phyloP scores from a whole-genome alignment of 2,888 invertebrate species.

The Heteropelma amictum region DNA sequence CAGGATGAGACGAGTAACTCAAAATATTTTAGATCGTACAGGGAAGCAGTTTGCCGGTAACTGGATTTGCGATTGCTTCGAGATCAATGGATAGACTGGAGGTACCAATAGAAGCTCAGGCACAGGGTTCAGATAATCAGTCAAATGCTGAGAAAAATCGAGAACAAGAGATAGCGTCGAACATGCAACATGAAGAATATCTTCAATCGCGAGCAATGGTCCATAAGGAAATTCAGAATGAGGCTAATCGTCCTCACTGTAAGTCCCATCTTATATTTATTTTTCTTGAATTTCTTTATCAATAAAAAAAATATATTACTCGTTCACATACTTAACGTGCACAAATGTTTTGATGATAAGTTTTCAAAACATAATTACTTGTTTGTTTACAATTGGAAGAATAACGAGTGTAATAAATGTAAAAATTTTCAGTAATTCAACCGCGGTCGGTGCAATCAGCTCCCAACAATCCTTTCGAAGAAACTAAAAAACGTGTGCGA shows the following conservation, averaged over 20 bases:
- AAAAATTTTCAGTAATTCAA: constrained; percentile 84
- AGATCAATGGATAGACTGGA: constrained; percentile 71
- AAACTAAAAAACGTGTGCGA: constrained; percentile 84
- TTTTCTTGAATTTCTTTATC: background rate
- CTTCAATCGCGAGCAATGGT: constrained; percentile 74
- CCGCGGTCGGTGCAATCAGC: constrained; percentile 87
- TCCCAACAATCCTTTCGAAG: constrained; percentile 78
- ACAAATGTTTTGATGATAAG: too few relatives aligned
- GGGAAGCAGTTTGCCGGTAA: too few relatives aligned
- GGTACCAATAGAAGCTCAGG: constrained; percentile 71
- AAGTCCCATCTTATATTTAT: constrained; percentile 75
- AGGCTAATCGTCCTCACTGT: constrained; percentile 88
- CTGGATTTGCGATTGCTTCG: constrained; percentile 67
- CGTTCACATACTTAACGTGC: background rate
- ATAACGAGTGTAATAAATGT: constrained; percentile 41
- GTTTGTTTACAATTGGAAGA: background rate
- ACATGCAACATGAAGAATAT: constrained; percentile 67
- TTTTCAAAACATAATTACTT: too few relatives aligned
- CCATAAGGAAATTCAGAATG: constrained; percentile 79
- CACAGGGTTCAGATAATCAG: constrained; percentile 70
- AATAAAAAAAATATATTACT: background rate
- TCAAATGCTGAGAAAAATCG: constrained; percentile 66
- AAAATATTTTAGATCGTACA: too few relatives aligned
- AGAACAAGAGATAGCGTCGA: constrained; percentile 77
- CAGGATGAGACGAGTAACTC: too few relatives aligned